Base-by-base conservation (phyloP, 2,888 invertebrate species). In the Meteorus cinctellus region DNA sequence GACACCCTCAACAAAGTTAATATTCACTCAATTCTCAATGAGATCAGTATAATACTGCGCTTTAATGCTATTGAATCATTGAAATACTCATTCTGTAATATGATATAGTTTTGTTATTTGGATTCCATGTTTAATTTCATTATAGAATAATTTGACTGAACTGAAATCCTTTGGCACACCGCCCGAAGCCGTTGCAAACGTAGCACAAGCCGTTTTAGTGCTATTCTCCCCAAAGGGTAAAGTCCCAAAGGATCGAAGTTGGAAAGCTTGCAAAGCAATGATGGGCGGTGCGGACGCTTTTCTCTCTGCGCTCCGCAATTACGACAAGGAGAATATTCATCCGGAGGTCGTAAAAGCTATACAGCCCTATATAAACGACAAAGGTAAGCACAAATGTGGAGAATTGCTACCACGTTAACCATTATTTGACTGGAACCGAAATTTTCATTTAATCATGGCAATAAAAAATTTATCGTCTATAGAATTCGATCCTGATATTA, bases 91-190 rank as follows among this genome's bases (percentile, higher is more conserved):
- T 36, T 65, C 16, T 34, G 36, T 34, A 10, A 36, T 5, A 2
- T 19, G 36, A 65, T 36, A 34, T 6, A 60, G 62, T 29, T 71
- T 60, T 14, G 16, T 31, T 19, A n/a, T 31, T 5, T 63, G 29
- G 48, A 72, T 63, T 41, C 62, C 67, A 48, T 59, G 68, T 72
- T 67, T 63, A 60, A 72, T 70, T 59, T 48, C 45, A 70, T 73
- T 78, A 51, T 78, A 91, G 91, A 95, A 94, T 86, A 98, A 98
- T 89, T 90, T 98, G 81, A 98, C 98, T 0, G 98, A 98, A 90
- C 90, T 98, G 86, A 98, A 98, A 88, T 97, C 98, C 0, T 98
- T 98, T 88, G 96, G 97, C 0, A 94, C 96, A 4, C 98, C 98
- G 4, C 97, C 97, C 0, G 94, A 94, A 60, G 96, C 96, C 72